These are phyloP conservation scores for Hippopotamus amphibius DNA, from an alignment of 2,113 vertebrate genomes.

Conservation along the genomic window DNA sequence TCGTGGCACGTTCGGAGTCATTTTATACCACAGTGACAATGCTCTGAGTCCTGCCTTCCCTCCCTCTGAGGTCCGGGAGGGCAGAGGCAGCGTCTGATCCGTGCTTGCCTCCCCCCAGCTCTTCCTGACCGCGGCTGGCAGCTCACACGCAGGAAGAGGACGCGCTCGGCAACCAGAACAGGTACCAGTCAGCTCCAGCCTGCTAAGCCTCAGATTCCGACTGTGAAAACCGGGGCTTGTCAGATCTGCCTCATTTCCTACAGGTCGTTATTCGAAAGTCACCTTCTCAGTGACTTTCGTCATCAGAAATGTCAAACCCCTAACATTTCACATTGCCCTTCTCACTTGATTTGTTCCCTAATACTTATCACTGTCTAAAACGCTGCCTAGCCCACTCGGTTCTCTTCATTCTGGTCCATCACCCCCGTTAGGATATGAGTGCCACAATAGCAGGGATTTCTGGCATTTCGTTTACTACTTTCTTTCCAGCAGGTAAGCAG, in stretches of 20 bases:
- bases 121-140: not conserved
- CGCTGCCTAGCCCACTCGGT: not conserved
- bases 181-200: not conserved
- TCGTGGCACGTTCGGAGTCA: too few species aligned
- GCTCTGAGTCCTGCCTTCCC: not conserved
- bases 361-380: not conserved
- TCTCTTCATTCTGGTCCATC: not conserved
- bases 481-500: not conserved
- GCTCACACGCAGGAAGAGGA: not conserved
- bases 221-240: not conserved
- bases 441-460: not conserved
- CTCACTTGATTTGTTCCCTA: not conserved
- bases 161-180: not conserved
- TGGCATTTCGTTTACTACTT: not conserved
- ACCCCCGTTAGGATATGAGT: not conserved
- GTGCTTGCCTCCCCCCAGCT: not conserved
- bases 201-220: not conserved
- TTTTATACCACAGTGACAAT: too few species aligned
- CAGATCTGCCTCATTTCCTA: not conserved
- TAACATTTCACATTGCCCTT: not conserved
- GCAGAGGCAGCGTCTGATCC: not conserved
- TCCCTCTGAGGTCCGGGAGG: not conserved
- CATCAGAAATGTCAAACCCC: not conserved
- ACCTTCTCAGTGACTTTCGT: not conserved
- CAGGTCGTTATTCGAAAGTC: not conserved